Evolutionary conservation across 2,797 vertebrate species (phyloP).

Genomic region (Acrocephalus scirpaceus): DNA sequence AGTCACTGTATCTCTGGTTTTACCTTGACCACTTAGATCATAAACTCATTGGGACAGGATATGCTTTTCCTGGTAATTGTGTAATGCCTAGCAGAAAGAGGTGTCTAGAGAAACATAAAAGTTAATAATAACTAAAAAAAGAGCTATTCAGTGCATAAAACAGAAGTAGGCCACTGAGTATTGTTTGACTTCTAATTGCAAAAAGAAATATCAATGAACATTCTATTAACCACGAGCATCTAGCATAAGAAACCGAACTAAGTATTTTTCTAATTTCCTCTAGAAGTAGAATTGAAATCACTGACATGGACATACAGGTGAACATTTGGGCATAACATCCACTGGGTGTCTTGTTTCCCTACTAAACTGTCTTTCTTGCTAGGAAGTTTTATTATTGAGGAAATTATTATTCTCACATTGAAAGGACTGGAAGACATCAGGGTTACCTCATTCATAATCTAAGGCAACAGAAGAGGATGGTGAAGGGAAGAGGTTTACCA

Average conservation of each 20-base stretch:
- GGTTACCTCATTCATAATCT: neutral
- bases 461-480: neutral
- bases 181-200: neutral
- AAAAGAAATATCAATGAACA: neutral
- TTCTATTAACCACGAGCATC: neutral
- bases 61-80: neutral
- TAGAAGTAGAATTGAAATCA: neutral
- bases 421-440: neutral
- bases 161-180: neutral
- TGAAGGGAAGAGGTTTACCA: neutral
- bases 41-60: fast-evolving
- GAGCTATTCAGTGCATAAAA: neutral
- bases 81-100: neutral
- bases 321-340: neutral
- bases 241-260: neutral
- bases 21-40: neutral
- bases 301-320: neutral
- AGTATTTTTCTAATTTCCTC: neutral
- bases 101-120: neutral
- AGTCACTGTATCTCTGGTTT: neutral
- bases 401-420: neutral
- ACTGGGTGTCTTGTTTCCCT: neutral
- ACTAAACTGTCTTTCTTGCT: neutral
- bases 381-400: neutral
- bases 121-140: neutral